These are phyloP conservation scores for Philopotamus ludificatus DNA, from an alignment of 1,140 invertebrate species.

Conservation along the genomic window DNA sequence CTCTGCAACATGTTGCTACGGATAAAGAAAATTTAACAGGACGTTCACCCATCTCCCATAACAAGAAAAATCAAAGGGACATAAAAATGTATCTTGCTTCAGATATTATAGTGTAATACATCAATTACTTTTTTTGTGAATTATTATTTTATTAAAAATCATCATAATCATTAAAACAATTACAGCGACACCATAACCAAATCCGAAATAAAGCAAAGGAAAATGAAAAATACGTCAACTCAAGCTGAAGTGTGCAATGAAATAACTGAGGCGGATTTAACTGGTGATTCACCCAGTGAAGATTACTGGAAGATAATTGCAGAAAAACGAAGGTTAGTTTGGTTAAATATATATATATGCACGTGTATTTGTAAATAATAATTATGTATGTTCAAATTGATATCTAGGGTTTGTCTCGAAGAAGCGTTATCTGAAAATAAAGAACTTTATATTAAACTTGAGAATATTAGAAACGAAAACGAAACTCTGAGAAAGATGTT, in stretches of 20 bases:
- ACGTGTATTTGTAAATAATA: not conserved
- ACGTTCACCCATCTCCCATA: conserved; percentile 28
- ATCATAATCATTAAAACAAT: not conserved
- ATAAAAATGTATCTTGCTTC: conserved; percentile 23
- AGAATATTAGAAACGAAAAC: conserved; percentile 64
- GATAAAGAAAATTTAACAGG: conserved; percentile 68
- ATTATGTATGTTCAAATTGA: not conserved
- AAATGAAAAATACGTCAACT: conserved; percentile 52
- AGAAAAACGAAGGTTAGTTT: conserved; percentile 59
- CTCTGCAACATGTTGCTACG: conserved; percentile 57
- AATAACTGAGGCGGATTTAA: conserved; percentile 62
- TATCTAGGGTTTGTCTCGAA: conserved; percentile 57
- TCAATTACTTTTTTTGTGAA: not conserved
- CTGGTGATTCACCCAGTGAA: conserved; percentile 62
- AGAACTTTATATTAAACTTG: conserved; percentile 55
- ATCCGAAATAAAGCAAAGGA: conserved; percentile 44
- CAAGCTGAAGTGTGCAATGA: conserved; percentile 59
- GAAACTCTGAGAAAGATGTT: conserved; percentile 64
- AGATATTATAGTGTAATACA: not conserved
- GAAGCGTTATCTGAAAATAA: conserved; percentile 66
- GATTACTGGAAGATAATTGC: conserved; percentile 69
- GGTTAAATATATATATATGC: not conserved
- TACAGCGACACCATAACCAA: not conserved
- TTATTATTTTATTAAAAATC: not conserved
- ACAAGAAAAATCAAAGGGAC: conserved; percentile 26